Evolutionary conservation across 2,797 vertebrate species (phyloP).

Genomic region (Meda fulgida): DNA sequence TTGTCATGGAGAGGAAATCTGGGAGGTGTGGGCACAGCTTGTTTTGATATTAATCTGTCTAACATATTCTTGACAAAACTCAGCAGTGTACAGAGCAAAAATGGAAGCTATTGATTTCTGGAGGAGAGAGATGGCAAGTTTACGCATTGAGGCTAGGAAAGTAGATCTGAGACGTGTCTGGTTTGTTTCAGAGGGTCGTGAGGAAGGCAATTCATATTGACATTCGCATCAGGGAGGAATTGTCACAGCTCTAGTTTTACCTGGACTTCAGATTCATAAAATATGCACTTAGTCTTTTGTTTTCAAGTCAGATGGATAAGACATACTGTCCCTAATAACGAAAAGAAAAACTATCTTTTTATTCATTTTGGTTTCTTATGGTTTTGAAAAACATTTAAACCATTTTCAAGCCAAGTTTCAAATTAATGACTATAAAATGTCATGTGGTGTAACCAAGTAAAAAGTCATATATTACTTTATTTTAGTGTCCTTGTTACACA

Average conservation of each 20-base stretch:
- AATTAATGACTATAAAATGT: background rate
- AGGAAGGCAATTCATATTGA: constrained; percentile 40
- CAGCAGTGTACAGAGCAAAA: constrained; percentile 6
- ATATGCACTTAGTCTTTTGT: constrained; percentile 37
- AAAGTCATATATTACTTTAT: background rate
- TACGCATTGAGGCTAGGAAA: constrained; percentile 47
- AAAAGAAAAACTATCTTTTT: background rate
- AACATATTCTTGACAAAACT: constrained; percentile 41
- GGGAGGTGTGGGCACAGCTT: constrained; percentile 45
- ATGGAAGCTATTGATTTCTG: constrained; percentile 51
- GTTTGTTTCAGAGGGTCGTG: constrained; percentile 42
- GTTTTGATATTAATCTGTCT: constrained; percentile 57
- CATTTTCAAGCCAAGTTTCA: background rate
- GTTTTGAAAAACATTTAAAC: background rate
- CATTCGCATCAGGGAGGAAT: constrained; percentile 42
- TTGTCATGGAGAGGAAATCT: constrained; percentile 22
- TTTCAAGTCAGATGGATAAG: constrained; percentile 1
- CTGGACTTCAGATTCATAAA: constrained; percentile 29
- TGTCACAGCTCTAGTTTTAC: constrained; percentile 42
- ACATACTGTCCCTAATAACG: background rate
- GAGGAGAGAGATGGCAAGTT: constrained; percentile 15
- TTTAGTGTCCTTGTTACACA: too few species aligned
- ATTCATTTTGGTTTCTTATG: background rate
- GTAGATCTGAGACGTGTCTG: constrained; percentile 37
- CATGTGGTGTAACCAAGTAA: constrained; percentile 2